Evolutionary conservation across 1,140 invertebrate species (phyloP).

Genomic region (Pteromalus puparum): DNA sequence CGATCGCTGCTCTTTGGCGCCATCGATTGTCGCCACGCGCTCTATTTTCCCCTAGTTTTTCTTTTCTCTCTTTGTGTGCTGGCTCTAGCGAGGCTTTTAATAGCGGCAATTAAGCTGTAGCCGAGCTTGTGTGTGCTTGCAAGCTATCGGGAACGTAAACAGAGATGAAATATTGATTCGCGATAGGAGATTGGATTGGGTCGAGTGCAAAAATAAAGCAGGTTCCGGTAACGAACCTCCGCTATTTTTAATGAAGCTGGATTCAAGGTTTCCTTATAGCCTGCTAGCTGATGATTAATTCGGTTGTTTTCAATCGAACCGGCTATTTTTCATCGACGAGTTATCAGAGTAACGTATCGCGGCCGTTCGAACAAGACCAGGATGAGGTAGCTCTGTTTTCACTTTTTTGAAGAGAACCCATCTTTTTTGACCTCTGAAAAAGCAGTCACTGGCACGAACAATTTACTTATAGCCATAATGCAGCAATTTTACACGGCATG

Average conservation of each 20-base stretch:
- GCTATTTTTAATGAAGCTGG: too few relatives aligned
- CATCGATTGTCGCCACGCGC: neutral
- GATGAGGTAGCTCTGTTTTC: too few relatives aligned
- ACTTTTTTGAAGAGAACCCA: too few relatives aligned
- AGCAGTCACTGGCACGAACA: neutral
- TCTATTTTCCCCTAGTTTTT: slow-evolving; percentile 4
- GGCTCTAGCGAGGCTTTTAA: neutral
- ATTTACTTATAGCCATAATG: neutral
- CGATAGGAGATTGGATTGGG: neutral
- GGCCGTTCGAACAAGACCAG: too few relatives aligned
- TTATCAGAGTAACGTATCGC: too few relatives aligned
- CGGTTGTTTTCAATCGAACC: neutral
- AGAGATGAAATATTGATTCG: neutral
- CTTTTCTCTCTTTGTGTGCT: neutral
- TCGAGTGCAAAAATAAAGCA: neutral
- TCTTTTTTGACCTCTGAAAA: too few relatives aligned
- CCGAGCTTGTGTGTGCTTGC: neutral
- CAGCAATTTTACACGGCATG: neutral
- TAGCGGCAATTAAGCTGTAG: neutral
- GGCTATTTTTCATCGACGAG: neutral
- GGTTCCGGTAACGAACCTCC: neutral
- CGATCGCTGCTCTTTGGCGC: neutral
- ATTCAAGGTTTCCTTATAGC: neutral
- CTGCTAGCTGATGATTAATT: neutral
- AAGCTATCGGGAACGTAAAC: neutral